These are phyloP conservation scores for Uropsilus gracilis DNA, from an alignment of 2,113 vertebrate species.

Conservation along the genomic window DNA sequence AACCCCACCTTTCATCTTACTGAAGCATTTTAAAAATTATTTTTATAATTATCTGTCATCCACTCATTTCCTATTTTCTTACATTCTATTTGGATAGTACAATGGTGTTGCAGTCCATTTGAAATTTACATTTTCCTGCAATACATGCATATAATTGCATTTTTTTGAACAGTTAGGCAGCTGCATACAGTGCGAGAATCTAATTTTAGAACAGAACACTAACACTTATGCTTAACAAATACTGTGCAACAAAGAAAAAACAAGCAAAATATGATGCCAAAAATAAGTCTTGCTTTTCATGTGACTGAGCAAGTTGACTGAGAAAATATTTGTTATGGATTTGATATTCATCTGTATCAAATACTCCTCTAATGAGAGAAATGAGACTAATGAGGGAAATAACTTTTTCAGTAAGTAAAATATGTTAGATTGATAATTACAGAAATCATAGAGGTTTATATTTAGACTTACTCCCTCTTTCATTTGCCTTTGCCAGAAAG, in stretches of 20 bases:
- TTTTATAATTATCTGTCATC: not conserved
- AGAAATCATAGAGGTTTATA: not conserved
- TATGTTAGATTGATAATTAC: not conserved
- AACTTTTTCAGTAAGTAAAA: constrained; percentile 15
- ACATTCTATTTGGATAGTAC: constrained; percentile 13
- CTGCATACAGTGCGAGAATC: constrained; percentile 55
- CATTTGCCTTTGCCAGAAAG: constrained; percentile 87
- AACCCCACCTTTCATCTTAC: not conserved
- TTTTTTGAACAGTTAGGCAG: constrained; percentile 17
- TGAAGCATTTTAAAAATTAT: not conserved
- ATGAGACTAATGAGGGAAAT: not conserved
- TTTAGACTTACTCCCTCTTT: constrained; percentile 31
- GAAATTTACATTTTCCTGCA: constrained; percentile 24
- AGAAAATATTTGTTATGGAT: constrained; percentile 51
- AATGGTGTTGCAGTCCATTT: not conserved
- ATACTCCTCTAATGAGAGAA: not conserved
- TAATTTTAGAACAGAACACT: constrained; percentile 76
- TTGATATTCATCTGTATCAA: constrained; percentile 17
- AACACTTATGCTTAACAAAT: constrained; percentile 72
- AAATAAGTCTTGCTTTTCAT: constrained; percentile 72
- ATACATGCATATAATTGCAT: constrained; percentile 54
- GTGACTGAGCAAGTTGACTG: constrained; percentile 61
- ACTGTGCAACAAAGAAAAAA: constrained; percentile 63
- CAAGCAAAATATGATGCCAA: constrained; percentile 67
- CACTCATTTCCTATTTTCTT: not conserved